phyloP scores from a whole-genome alignment of 2,797 vertebrate species.

The Hippopotamyrus pictus region DNA sequence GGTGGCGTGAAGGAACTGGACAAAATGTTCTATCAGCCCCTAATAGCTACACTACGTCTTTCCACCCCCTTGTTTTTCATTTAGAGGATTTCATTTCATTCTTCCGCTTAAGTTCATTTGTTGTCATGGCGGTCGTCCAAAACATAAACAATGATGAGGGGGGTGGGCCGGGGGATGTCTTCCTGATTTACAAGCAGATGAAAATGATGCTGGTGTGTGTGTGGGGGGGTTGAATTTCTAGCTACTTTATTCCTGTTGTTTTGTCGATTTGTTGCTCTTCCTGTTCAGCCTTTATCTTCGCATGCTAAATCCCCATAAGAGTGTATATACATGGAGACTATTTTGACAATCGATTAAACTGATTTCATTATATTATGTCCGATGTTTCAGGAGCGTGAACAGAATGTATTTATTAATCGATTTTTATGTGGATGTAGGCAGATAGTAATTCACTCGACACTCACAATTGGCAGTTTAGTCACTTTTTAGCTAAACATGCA shows the following conservation, averaged over 20 bases:
- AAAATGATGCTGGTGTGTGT: neutral
- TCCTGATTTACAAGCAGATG: neutral
- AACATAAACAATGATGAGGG: neutral
- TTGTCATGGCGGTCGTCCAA: neutral
- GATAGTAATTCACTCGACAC: neutral
- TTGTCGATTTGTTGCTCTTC: neutral
- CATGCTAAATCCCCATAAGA: neutral
- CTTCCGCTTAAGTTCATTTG: slow-evolving; percentile 1
- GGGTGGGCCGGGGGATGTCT: neutral
- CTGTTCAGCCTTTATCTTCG: neutral
- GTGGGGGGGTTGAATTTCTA: neutral
- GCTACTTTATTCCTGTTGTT: neutral
- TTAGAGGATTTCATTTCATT: neutral
- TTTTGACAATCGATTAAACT: neutral
- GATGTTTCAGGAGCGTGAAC: neutral
- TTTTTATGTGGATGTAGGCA: neutral
- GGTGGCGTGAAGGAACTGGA: neutral
- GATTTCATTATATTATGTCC: neutral
- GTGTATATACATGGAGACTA: neutral
- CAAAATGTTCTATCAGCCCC: neutral
- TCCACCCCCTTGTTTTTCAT: neutral
- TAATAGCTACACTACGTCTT: neutral
- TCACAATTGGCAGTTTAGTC: neutral
- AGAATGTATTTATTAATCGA: neutral
- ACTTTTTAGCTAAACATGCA: neutral